Base-by-base conservation (phyloP, 1,140 invertebrate species). In the Drosophila tristis region DNA sequence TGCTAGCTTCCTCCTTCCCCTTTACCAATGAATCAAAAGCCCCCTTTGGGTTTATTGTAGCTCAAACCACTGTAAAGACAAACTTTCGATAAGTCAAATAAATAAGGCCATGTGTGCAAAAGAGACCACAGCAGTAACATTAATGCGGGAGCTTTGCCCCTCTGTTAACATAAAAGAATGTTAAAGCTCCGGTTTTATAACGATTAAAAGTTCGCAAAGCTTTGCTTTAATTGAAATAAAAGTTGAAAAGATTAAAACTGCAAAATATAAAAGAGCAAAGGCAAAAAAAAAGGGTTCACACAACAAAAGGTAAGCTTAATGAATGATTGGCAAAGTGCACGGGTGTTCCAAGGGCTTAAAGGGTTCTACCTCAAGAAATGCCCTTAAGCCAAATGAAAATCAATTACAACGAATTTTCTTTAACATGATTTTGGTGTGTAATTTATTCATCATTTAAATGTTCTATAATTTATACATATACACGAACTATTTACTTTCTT, bases 381-480 rank as follows among this genome's bases (percentile, higher is more conserved):
- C 8, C 31, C 9, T 4, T 5, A 11, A 39, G 11, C 35, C 35
- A 39, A 13, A 13, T 4, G 11, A 1, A 13, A 39, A 39, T 39
- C 11, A 39, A 42, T 44, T 29, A 3, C 8, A 11, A 9, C 8
- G 25, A 7, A 20, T 25, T 57, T 55, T 48, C 51, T 63, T 65
- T 85, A 85, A 86, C 81, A 86, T 86, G 80, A 61, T 60, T 67
- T 39, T 63, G 45, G 64, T 80, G 66, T 68, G 64, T 81, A 74
- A 53, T 85, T 85, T 84, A 72, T 85, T 77, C 51, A 80, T 80
- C 59, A 60, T 74, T 84, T 71, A 77, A 78, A 78, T 78, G 65
- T 78, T 77, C 65, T 80, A 76, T 72, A 79, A 61, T 80, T 75
- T 82, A 79, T 74, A 78, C 74, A 80, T 66, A 86, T 54, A 84